Conservation (phyloP, 2,888 invertebrate genomes). For the Drosophila imparisetae region DNA sequence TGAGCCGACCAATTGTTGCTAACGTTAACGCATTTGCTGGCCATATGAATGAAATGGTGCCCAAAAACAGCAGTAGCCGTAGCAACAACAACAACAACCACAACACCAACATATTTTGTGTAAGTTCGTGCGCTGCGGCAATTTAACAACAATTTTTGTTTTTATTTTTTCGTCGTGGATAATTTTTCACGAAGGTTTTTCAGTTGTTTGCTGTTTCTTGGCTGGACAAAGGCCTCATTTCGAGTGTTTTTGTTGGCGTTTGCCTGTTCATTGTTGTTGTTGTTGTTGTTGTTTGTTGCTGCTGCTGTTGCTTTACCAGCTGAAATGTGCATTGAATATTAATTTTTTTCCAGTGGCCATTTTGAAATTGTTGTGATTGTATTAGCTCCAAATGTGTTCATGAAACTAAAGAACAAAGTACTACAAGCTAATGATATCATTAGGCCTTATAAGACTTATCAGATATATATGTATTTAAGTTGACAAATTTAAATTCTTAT, state of each 20-base stretch:
- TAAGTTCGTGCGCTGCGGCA: conserved; percentile 58
- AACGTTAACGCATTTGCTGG: conserved; percentile 53
- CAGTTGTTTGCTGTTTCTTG: conserved; percentile 56
- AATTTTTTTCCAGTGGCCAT: conserved; percentile 62
- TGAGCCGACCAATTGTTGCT: conserved; percentile 50
- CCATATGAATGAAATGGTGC: conserved; percentile 68
- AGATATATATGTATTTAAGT: neutral
- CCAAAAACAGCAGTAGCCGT: conserved; percentile 49
- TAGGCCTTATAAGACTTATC: conserved; percentile 1
- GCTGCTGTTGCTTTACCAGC: conserved; percentile 33
- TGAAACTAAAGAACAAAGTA: conserved; percentile 7
- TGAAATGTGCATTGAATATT: conserved; percentile 73
- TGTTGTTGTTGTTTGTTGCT: conserved; percentile 29
- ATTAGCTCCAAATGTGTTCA: conserved; percentile 26
- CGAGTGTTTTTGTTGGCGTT: conserved; percentile 33
- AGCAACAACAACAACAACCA: conserved; percentile 22
- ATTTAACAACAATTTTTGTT: conserved; percentile 33
- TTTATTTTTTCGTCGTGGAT: conserved; percentile 56
- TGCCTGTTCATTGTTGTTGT: conserved; percentile 30
- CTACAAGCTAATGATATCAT: conserved; percentile 20
- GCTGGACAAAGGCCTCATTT: conserved; percentile 73
- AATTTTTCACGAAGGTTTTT: conserved; percentile 78
- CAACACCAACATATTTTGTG: conserved; percentile 37
- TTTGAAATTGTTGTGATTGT: conserved; percentile 57
- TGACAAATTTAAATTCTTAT: neutral